phyloP scores from a whole-genome alignment of 2,113 vertebrate genomes.

The Argyrosomus japonicus region DNA sequence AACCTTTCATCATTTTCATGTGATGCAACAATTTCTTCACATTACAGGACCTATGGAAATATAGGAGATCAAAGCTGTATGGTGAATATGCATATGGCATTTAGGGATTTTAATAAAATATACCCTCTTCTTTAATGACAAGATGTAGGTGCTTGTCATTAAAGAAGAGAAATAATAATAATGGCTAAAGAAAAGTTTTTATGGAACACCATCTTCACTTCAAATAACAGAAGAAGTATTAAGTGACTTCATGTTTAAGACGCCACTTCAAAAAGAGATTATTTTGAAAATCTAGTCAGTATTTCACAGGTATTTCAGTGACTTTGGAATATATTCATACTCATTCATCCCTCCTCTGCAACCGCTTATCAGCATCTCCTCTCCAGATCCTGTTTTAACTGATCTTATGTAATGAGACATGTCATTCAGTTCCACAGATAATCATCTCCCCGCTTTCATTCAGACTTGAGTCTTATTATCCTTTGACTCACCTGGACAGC shows the following conservation, averaged over 20 bases:
- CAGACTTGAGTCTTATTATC: constrained; percentile 56
- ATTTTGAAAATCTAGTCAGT: background rate
- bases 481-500: constrained; percentile 92
- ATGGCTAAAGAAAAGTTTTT: background rate
- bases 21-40: constrained; percentile 67
- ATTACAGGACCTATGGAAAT: constrained; percentile 49
- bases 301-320: constrained; percentile 25
- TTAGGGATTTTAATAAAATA: constrained; percentile 17
- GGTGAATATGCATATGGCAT: constrained; percentile 9
- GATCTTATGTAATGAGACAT: constrained; percentile 45
- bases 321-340: constrained; percentile 54
- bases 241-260: constrained; percentile 27
- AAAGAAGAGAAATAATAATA: background rate
- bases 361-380: constrained; percentile 27
- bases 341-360: constrained; percentile 24
- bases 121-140: background rate
- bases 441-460: constrained; percentile 58
- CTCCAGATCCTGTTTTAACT: constrained; percentile 28
- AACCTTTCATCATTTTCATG: constrained; percentile 45
- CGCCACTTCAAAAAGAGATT: constrained; percentile 34
- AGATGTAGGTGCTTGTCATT: constrained; percentile 1
- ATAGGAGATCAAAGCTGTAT: constrained; percentile 51
- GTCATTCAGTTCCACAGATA: constrained; percentile 49
- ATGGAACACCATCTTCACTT: constrained; percentile 23
- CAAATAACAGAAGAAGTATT: constrained; percentile 12